These are phyloP conservation scores for Caenorhabditis angaria DNA, from an alignment of 2,888 invertebrate species.

Conservation along the genomic window DNA sequence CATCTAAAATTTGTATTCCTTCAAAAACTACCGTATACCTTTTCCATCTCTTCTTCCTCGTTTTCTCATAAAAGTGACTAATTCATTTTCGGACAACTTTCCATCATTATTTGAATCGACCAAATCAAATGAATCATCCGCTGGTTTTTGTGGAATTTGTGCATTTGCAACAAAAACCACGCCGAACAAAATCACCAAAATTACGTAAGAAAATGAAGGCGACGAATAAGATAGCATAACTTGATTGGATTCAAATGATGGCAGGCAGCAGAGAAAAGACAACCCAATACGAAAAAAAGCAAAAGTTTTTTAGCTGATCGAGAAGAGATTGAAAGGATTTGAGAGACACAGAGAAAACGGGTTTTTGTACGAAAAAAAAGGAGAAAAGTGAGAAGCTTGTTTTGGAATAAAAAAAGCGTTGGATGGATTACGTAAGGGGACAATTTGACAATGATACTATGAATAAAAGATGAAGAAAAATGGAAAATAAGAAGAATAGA, in stretches of 20 bases:
- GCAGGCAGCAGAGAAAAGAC: neutral
- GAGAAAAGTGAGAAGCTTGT: neutral
- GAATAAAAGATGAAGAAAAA: too few species aligned
- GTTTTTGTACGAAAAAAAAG: neutral
- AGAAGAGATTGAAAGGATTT: neutral
- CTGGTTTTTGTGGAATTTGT: neutral
- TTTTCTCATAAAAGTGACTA: slow-evolving; percentile 32
- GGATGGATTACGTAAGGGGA: too few species aligned
- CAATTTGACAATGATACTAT: too few species aligned
- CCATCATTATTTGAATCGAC: slow-evolving; percentile 42
- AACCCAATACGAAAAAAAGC: neutral
- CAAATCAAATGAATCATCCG: slow-evolving; percentile 33
- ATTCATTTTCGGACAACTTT: slow-evolving; percentile 22
- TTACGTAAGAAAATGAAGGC: neutral
- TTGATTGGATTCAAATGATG: neutral
- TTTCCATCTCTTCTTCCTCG: slow-evolving; percentile 29
- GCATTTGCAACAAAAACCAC: neutral
- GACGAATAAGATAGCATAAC: neutral
- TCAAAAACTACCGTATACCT: too few species aligned
- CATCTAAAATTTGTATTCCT: too few species aligned
- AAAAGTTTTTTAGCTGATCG: neutral
- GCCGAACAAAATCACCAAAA: neutral
- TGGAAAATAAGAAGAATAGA: too few species aligned
- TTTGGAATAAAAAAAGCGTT: neutral
- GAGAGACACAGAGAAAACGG: neutral